Evolutionary conservation across 2,113 vertebrate genomes (phyloP).

Genomic region (Psephotus haematonotus): DNA sequence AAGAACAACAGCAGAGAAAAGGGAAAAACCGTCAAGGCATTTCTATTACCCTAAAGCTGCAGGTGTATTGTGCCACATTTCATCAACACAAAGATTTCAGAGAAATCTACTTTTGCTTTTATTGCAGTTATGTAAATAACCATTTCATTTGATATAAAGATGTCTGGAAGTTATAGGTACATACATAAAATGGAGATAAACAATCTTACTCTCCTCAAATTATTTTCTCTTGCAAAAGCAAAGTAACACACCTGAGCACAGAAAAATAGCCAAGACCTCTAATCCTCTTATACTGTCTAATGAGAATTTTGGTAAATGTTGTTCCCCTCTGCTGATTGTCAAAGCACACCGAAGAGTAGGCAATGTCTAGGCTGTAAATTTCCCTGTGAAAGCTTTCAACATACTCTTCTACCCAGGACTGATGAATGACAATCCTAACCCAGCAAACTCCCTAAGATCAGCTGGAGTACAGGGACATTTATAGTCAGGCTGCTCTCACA

Average conservation of each 20-base stretch:
- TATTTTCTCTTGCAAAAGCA: background rate
- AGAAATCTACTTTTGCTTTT: background rate
- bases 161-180: background rate
- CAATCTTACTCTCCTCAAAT: background rate
- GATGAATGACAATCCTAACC: background rate
- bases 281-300: background rate
- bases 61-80: background rate
- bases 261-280: background rate
- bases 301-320: background rate
- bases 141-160: background rate
- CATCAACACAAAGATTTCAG: background rate
- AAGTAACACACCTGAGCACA: background rate
- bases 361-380: background rate
- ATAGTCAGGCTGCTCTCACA: background rate
- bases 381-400: background rate
- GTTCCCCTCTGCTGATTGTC: background rate
- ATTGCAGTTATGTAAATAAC: background rate
- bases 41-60: background rate
- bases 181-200: background rate
- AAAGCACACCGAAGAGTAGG: background rate
- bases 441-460: background rate
- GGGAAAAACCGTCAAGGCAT: background rate
- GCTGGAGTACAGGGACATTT: background rate
- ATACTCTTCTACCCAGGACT: too few species aligned
- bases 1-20: background rate